Evolutionary conservation across 2,797 vertebrate genomes (phyloP).

Genomic region (Scyliorhinus canicula): DNA sequence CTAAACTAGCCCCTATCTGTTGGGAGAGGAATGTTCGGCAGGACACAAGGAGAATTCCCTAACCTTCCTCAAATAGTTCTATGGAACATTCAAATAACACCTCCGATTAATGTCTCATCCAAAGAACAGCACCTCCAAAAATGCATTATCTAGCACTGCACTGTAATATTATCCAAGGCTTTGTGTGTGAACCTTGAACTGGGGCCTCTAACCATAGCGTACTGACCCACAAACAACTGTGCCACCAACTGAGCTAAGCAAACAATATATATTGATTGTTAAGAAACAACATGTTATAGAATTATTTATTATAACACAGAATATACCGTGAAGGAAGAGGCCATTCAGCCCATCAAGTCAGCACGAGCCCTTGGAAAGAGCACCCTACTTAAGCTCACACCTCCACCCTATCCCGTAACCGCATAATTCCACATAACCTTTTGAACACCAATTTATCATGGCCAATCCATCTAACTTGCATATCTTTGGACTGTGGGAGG

Average conservation of each 20-base stretch:
- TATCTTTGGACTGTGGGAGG: too few relatives aligned
- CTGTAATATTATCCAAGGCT: background rate
- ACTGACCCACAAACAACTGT: background rate
- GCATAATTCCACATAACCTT: too few relatives aligned
- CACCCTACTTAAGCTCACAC: too few relatives aligned
- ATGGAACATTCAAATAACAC: background rate
- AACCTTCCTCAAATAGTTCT: background rate
- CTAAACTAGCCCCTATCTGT: too few relatives aligned
- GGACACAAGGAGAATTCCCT: background rate
- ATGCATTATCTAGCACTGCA: background rate
- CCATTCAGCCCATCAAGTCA: too few relatives aligned
- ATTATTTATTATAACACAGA: background rate
- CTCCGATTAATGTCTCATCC: background rate
- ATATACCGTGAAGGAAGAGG: too few relatives aligned
- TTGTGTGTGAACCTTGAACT: background rate
- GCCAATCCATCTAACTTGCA: too few relatives aligned
- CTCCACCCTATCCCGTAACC: too few relatives aligned
- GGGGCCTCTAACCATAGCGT: background rate
- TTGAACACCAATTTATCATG: too few relatives aligned
- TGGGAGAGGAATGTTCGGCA: background rate
- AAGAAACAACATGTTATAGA: too few relatives aligned
- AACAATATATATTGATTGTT: background rate
- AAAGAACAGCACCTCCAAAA: background rate
- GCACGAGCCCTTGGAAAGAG: too few relatives aligned
- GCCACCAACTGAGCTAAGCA: background rate